A percentile compares a stretch with the other conserved stretches of the same genome.
Evolutionary conservation across 2,888 invertebrate species (phyloP).

Genomic region (Tinea semifulvella): DNA sequence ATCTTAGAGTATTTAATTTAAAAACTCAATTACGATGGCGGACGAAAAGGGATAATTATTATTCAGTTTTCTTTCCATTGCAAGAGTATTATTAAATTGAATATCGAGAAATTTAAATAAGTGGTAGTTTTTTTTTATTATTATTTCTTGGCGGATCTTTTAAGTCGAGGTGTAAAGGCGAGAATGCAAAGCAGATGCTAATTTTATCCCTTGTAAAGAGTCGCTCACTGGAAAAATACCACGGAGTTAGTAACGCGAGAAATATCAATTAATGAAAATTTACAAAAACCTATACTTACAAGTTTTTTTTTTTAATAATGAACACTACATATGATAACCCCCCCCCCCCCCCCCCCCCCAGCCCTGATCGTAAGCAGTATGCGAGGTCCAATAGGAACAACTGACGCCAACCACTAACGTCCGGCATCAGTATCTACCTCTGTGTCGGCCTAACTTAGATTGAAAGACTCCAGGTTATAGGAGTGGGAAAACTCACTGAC

Average conservation of each 20-base stretch:
- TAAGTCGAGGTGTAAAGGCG: constrained; percentile 13
- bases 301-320: neutral
- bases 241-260: neutral
- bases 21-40: constrained; percentile 1
- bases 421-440: no score
- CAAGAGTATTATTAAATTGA: constrained; percentile 9
- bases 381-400: no score
- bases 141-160: neutral
- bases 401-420: no score
- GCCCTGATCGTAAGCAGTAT: no score
- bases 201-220: constrained; percentile 21
- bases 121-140: constrained; percentile 2
- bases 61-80: constrained; percentile 12
- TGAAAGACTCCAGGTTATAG: no score
- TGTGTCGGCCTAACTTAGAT: no score
- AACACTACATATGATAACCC: neutral
- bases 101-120: constrained; percentile 13
- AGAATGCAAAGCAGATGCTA: constrained; percentile 19
- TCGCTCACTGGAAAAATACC: constrained; percentile 3
- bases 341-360: no score
- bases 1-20: constrained; percentile 4
- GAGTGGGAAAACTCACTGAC: no score
- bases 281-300: neutral
- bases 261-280: constrained; percentile 5
- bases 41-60: constrained; percentile 7